Evolutionary conservation across 2,113 vertebrate genomes (phyloP).

Genomic region (Agapornis roseicollis): DNA sequence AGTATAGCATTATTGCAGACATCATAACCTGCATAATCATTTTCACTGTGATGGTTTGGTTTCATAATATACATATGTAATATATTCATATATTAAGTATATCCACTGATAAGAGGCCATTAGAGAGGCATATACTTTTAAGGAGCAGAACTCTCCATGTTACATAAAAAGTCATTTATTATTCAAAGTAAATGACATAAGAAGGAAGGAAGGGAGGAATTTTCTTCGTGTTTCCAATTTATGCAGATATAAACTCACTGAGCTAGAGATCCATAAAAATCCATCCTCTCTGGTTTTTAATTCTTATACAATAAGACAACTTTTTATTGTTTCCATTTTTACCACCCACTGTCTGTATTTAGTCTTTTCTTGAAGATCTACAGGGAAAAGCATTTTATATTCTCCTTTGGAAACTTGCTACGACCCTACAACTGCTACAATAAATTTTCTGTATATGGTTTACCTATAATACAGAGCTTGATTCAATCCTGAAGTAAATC

Average conservation of each 20-base stretch:
- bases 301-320: not conserved
- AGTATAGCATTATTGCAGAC: not conserved
- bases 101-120: not conserved
- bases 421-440: not conserved
- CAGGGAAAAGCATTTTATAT: not conserved
- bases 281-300: not conserved
- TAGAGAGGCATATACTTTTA: not conserved
- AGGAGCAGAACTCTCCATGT: not conserved
- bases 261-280: not conserved
- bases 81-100: not conserved
- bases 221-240: not conserved
- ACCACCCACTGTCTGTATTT: not conserved
- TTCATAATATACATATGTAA: not conserved
- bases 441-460: not conserved
- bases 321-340: not conserved
- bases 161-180: not conserved
- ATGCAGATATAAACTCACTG: not conserved
- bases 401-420: not conserved
- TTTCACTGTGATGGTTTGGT: fast-evolving
- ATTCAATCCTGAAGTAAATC: not conserved
- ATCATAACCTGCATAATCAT: not conserved
- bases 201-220: not conserved
- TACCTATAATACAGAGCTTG: not conserved
- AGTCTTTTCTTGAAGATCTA: not conserved
- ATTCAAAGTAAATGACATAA: not conserved